These are phyloP conservation scores for Menura novaehollandiae DNA, from an alignment of 2,113 vertebrate species.

Conservation along the genomic window DNA sequence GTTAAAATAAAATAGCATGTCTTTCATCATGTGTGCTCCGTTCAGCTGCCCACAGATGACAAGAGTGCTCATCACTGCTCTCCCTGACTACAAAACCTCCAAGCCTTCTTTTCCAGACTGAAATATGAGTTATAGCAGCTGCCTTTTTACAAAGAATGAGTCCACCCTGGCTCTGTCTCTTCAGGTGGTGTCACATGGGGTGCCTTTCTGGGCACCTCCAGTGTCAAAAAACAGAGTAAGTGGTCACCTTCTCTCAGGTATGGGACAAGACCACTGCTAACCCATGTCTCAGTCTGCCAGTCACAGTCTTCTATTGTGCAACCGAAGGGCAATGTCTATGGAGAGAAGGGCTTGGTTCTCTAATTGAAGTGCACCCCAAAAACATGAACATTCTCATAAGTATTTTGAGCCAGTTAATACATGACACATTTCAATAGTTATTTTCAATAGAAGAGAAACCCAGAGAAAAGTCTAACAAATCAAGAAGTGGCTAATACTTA, in stretches of 20 bases:
- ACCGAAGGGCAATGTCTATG: background rate
- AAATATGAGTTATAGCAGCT: background rate
- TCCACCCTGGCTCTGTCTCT: background rate
- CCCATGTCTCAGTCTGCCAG: background rate
- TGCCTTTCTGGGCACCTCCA: background rate
- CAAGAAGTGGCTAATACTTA: background rate
- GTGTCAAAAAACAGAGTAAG: background rate
- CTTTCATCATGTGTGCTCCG: background rate
- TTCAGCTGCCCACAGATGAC: background rate
- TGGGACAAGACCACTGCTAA: background rate
- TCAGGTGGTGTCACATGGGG: background rate
- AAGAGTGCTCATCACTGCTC: background rate
- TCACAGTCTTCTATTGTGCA: background rate
- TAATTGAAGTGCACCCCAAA: background rate
- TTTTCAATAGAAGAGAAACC: background rate
- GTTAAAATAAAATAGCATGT: background rate
- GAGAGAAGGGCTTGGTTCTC: background rate
- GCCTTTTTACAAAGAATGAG: background rate
- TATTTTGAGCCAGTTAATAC: background rate
- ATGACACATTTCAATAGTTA: background rate
- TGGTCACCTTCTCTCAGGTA: background rate
- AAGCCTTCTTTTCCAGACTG: background rate
- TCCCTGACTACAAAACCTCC: background rate
- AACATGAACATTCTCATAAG: background rate
- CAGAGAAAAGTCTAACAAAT: background rate